These are phyloP conservation scores for Archilochus colubris DNA, from an alignment of 2,113 vertebrate genomes.

Conservation along the genomic window DNA sequence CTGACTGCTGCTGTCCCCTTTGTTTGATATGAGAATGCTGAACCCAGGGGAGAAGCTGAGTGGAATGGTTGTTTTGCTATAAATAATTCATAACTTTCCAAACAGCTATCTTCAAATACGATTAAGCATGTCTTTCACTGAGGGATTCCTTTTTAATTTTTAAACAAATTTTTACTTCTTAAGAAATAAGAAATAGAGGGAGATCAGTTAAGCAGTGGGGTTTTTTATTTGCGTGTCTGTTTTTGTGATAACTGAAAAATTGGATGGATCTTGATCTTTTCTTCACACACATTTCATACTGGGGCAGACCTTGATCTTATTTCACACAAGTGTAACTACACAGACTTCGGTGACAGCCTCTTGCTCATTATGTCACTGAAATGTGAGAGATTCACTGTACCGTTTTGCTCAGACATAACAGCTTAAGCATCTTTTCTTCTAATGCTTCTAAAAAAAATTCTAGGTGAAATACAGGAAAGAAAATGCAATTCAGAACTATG, in stretches of 20 bases:
- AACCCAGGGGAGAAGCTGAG: background rate
- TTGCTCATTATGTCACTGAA: slow-evolving; percentile 53
- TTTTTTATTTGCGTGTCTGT: background rate
- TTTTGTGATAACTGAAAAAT: slow-evolving; percentile 22
- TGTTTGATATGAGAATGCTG: background rate
- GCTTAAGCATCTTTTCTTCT: slow-evolving; percentile 17
- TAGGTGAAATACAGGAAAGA: background rate
- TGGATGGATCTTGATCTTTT: slow-evolving; percentile 37
- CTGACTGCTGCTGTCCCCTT: background rate
- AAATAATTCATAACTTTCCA: slow-evolving; percentile 44
- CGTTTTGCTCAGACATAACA: slow-evolving; percentile 54
- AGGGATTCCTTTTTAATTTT: slow-evolving; percentile 29
- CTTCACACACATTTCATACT: background rate
- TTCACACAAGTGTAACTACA: slow-evolving; percentile 36
- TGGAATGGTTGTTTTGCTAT: slow-evolving; percentile 1
- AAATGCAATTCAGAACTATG: background rate
- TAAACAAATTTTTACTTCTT: background rate
- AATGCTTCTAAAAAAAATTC: slow-evolving; percentile 1
- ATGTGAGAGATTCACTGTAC: background rate
- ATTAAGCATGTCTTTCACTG: background rate
- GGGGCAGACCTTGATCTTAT: slow-evolving; percentile 50
- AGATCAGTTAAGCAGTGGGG: background rate
- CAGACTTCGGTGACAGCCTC: slow-evolving; percentile 15
- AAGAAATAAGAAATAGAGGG: background rate
- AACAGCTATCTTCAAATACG: slow-evolving; percentile 27